Base-by-base conservation (phyloP, 2,888 invertebrate species). In the Oligia fasciuncula region DNA sequence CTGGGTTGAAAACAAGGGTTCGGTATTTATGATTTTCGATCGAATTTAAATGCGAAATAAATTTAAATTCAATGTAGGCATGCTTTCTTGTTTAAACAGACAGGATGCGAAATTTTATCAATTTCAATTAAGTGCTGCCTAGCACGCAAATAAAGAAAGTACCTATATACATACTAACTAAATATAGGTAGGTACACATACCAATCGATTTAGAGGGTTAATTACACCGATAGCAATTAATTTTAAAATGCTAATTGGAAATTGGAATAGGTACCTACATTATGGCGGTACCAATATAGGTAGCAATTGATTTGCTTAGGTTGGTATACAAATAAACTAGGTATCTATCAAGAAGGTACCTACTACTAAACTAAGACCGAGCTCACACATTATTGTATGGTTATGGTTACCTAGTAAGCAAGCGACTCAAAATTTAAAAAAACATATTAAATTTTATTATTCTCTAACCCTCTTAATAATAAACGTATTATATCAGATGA, bases 1-100 rank as follows among this genome's bases (percentile, higher is more conserved):
- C 43, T n/a, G 68, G 68, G 73, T 85, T 66, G 76, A 80, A 85
- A 83, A 85, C 86, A 85, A 83, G 83, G 85, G 86, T 68, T 77
- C 66, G 14, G 51, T 69, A 77, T 73, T 83, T 86, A 75, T 77
- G 66, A 83, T 73, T 83, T 83, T 77, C 63, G 46, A 74, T 85
- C n/a, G 62, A 75, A 78, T 84, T 82, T 49, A 70, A 81, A 85
- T 82, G 69, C 71, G n/a, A 62, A 71, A 85, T 81, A 69, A 77
- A 81, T 84, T 71, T 72, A 73, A 80, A 76, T 78, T 63, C 51
- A 63, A 65, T 14, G n/a, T 57, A 71, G 19, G 54, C 57, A 46
- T 66, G 35, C 73, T 73, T 75, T 85, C 72, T 60, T 65, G 51
- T 57, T 54, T 70, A 63, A 49, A 73, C 60, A 67, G 8, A 54